These are phyloP conservation scores for Atrichornis clamosus DNA, from an alignment of 2,113 vertebrate species.

Conservation along the genomic window DNA sequence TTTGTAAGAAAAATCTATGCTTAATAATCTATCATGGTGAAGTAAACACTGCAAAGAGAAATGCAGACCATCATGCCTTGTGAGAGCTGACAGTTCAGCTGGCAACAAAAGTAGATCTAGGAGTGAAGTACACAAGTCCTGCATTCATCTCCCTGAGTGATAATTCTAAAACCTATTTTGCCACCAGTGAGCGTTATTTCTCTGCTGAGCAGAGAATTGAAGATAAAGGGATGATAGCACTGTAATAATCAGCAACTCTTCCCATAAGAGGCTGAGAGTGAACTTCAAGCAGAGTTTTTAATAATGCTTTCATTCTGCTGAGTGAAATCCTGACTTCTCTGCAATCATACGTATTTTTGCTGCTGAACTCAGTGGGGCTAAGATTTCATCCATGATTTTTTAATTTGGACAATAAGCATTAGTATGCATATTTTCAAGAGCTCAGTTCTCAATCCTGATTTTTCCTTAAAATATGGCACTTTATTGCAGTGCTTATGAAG, in stretches of 20 bases:
- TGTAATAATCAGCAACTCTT: background rate
- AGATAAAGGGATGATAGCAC: background rate
- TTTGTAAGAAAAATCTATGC: constrained; percentile 26
- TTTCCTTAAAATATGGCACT: background rate
- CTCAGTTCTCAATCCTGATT: background rate
- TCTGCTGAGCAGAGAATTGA: background rate
- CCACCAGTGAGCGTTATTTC: background rate
- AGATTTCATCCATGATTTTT: background rate
- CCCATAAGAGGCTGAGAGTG: background rate
- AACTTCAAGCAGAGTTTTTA: background rate
- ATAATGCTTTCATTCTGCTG: background rate
- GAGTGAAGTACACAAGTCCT: background rate
- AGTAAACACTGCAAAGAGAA: background rate
- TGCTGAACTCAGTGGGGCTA: background rate
- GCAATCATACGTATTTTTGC: background rate
- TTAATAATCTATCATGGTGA: background rate
- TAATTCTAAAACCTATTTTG: constrained; percentile 27
- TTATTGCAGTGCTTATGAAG: background rate
- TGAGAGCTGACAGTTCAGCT: background rate
- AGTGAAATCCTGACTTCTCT: background rate
- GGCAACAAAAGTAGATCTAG: background rate
- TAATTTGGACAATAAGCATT: background rate
- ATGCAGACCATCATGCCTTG: accelerated
- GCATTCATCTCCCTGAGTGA: background rate
- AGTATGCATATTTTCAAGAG: background rate